Evolutionary conservation across 2,888 invertebrate genomes (phyloP).

Genomic region (Eretmocerus hayati): DNA sequence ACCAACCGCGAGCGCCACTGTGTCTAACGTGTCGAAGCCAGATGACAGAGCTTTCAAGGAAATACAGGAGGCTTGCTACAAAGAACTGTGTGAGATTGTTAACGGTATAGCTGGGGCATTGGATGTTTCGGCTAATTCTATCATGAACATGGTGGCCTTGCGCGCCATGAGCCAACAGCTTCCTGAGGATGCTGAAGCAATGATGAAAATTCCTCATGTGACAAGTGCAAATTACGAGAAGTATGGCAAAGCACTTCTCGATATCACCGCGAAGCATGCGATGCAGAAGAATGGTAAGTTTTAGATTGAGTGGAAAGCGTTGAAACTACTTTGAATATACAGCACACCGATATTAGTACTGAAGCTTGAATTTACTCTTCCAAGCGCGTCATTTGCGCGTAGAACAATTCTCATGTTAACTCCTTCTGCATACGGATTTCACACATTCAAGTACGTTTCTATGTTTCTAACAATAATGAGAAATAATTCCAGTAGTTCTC

Average conservation of each 20-base stretch:
- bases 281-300: constrained; percentile 51
- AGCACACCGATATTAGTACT: too few species aligned
- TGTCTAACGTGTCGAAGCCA: not conserved
- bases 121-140: constrained; percentile 50
- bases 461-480: too few species aligned
- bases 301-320: not conserved
- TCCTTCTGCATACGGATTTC: too few species aligned
- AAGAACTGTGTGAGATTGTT: constrained; percentile 51
- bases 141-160: constrained; percentile 51
- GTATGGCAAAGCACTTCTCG: constrained; percentile 69
- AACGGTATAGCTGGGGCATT: constrained; percentile 50
- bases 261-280: constrained; percentile 67
- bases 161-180: constrained; percentile 68
- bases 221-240: constrained; percentile 81
- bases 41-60: constrained; percentile 30
- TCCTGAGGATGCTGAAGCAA: constrained; percentile 67
- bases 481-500: too few species aligned
- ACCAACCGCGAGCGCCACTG: not conserved
- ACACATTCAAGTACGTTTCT: too few species aligned
- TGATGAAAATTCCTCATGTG: constrained; percentile 78
- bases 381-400: too few species aligned
- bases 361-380: too few species aligned
- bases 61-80: constrained; percentile 52
- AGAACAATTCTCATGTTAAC: too few species aligned
- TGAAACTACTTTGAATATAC: too few species aligned